Evolutionary conservation across 2,113 vertebrate species (phyloP), one percentile per base, ranked within the genome.

Genomic region (Lepidothrix coronata): DNA sequence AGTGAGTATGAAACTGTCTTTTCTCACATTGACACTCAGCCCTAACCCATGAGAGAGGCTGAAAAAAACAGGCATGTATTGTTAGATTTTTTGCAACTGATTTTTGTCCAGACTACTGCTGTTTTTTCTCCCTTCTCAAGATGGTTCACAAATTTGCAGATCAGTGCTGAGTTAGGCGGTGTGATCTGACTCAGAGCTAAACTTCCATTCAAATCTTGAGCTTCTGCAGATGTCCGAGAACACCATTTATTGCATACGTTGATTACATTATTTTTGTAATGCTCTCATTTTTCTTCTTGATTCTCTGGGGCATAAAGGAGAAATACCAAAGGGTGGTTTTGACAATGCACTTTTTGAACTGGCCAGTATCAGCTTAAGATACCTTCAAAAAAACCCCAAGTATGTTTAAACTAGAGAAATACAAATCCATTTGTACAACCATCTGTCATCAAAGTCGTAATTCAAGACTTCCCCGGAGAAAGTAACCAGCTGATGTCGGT

Each of bases 181-280:
- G 57, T 81, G 68, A 93, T 68, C 79, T 96, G 92, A 96, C 83
- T 96, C 86, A 95, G 83, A 97, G 62, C 85, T 95, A 65, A 93
- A 95, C 48, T 81, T 71, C 33, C 57, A 65, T 72, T 93, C 70
- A 86, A 72, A 68, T 75, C 41, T 78, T 62, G 68, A 81, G 49
- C 73, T 92, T 78, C 57, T 92, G 70, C 88, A 80, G 68, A 78
- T 88, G 86, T 87, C 70, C 3, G 16, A 89, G 54, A 61, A 72
- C 49, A 44, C 41, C 11, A 46, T 67, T 79, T 71, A 55, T 49
- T 72, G 41, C 30, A 14, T 63, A 66, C n/a, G 12, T 41, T 88
- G 58, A 79, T 78, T n/a, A 54, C 23, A 9, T 73, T 94, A 44
- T 78, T 90, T 96, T 86, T 81, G 52, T 78, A 37, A 78, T 3